These are phyloP conservation scores for Heterohyrax brucei DNA, from an alignment of 2,797 vertebrate genomes.

Conservation along the genomic window DNA sequence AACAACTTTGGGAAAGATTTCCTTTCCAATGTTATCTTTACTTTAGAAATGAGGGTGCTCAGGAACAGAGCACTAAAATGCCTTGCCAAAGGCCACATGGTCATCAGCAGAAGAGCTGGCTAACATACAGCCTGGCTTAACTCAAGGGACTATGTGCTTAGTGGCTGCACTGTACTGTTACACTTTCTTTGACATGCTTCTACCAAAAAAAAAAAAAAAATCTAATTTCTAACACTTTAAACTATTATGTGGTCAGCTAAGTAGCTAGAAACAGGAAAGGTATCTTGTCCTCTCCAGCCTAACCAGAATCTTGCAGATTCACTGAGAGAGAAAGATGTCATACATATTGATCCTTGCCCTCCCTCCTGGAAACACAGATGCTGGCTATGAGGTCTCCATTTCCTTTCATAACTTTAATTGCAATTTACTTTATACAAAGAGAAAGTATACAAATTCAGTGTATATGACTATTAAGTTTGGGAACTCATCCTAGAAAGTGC, in stretches of 20 bases:
- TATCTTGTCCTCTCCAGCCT: neutral
- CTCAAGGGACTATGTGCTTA: neutral
- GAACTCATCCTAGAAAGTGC: too few species aligned
- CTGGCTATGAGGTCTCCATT: neutral
- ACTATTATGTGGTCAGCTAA: slow-evolving; percentile 20
- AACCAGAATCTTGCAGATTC: neutral
- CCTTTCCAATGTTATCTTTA: neutral
- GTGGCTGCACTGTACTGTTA: too few species aligned
- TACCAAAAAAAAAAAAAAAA: neutral
- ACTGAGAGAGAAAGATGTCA: neutral
- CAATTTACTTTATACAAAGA: neutral
- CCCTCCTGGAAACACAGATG: neutral
- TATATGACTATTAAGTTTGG: too few species aligned
- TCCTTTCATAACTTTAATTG: neutral
- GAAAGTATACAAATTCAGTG: neutral
- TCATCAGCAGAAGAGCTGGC: neutral
- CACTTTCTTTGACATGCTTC: neutral
- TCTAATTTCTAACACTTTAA: neutral
- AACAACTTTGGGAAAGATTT: neutral
- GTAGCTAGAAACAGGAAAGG: slow-evolving; percentile 21
- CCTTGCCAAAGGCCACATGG: neutral
- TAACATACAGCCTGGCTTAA: neutral
- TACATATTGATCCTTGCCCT: neutral
- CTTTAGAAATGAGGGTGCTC: slow-evolving; percentile 22
- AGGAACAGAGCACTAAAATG: neutral